phyloP scores from a whole-genome alignment of 2,888 invertebrate species.

The Eupithecia exiguata region DNA sequence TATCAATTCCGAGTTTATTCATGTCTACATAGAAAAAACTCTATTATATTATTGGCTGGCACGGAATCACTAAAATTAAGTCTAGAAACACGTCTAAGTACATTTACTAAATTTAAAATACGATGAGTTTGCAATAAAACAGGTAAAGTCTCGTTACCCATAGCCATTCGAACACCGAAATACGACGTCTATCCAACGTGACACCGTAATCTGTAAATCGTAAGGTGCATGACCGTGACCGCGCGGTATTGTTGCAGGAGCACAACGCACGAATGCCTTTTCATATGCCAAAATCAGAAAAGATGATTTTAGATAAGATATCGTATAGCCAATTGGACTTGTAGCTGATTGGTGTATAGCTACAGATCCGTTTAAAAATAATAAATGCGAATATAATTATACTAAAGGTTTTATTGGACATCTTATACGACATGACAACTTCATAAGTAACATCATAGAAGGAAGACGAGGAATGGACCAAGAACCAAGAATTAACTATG shows the following conservation, averaged over 20 bases:
- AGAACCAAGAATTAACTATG: too few species aligned
- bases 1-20: too few species aligned
- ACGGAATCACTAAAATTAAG: not conserved
- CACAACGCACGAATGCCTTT: constrained; percentile 65
- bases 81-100: not conserved
- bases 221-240: constrained; percentile 73
- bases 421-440: too few species aligned
- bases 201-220: constrained; percentile 70
- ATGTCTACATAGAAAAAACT: not conserved
- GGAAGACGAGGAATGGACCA: too few species aligned
- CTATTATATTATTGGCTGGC: too few species aligned
- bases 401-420: too few species aligned
- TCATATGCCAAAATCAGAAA: constrained; percentile 51
- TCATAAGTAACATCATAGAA: too few species aligned
- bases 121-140: not conserved
- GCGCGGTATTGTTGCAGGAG: constrained; percentile 62
- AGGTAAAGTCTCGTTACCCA: not conserved
- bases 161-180: constrained; percentile 2
- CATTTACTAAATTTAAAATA: not conserved
- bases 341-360: not conserved
- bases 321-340: not conserved
- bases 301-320: constrained; percentile 33
- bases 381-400: not conserved
- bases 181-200: constrained; percentile 60
- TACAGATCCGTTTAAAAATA: not conserved